phyloP scores from a whole-genome alignment of 2,797 vertebrate species.

The Propithecus perrieri region DNA sequence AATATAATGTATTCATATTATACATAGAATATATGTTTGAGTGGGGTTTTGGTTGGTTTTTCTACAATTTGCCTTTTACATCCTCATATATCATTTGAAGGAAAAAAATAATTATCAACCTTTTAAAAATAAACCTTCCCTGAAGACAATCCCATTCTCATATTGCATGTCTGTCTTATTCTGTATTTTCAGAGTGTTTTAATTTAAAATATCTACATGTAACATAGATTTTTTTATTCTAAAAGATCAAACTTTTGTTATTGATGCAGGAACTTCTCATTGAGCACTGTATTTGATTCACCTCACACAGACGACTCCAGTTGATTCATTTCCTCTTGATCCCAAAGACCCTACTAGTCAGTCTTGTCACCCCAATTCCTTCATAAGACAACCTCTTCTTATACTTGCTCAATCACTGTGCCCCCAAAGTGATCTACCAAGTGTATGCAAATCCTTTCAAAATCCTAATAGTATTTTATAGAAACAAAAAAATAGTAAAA shows the following conservation, averaged over 20 bases:
- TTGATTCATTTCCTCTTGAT: neutral
- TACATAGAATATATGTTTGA: neutral
- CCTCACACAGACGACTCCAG: fast-evolving
- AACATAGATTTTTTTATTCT: neutral
- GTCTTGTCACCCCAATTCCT: neutral
- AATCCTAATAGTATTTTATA: too few species aligned
- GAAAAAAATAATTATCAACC: neutral
- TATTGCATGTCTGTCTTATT: neutral
- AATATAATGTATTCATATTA: neutral
- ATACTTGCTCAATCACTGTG: neutral
- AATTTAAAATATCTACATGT: neutral
- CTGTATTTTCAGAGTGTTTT: neutral
- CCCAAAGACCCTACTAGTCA: neutral
- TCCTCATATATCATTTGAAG: neutral
- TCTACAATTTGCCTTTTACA: neutral
- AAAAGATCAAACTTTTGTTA: neutral
- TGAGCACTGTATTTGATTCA: neutral
- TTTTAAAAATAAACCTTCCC: neutral
- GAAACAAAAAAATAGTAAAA: neutral
- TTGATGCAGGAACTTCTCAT: neutral
- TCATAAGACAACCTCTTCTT: neutral
- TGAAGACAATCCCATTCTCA: neutral
- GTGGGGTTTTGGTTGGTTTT: neutral
- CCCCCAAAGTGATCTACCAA: neutral
- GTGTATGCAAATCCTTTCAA: neutral